Base-by-base conservation (phyloP, 2,113 vertebrate genomes). In the Canis aureus region DNA sequence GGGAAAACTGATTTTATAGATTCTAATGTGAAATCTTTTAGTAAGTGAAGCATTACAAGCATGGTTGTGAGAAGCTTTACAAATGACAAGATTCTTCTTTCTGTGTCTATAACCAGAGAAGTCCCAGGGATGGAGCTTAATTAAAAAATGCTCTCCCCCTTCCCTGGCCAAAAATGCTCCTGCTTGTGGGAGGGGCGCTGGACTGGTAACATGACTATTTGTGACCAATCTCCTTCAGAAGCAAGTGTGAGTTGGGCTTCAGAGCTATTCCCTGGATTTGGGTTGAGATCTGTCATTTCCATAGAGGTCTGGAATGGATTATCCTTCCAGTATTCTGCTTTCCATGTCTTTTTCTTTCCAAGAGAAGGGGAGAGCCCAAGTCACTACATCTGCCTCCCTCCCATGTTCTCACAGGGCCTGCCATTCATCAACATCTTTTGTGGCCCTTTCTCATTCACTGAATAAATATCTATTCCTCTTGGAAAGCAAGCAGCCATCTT, bases 1-100 rank as follows among this genome's bases (percentile, higher is more conserved):
- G n/a, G 73, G 16, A 57, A 92, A 78, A 62, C 35, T 15, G 51
- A 89, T 86, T 97, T 94, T 84, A 59, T 59, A 76, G 49, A 17
- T 67, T 66, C 76, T 66, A 85, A 76, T 60, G 25, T 91, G 49
- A 78, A 53, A 67, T 60, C 17, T 27, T 81, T 62, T 76, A 90
- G 55, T 67, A 67, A 62, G 49, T 73, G 13, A 84, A 84, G 6
- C 32, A 62, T 57, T 73, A 38, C 4, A 55, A 11, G 74, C 43
- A 64, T 19, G 73, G 69, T 71, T 59, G 32, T 79, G 53, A 85
- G 86, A 89, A 69, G 13, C 51, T 76, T 87, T 66, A 81, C 69
- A 89, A 94, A 57, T 57, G n/a, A 73, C n/a, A 74, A 27, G 16
- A 88, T 86, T 90, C 49, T 13, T 84, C 23, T 89, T 59, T 66